Conservation (phyloP, 2,797 vertebrate species). For the Chrysolophus pictus region DNA sequence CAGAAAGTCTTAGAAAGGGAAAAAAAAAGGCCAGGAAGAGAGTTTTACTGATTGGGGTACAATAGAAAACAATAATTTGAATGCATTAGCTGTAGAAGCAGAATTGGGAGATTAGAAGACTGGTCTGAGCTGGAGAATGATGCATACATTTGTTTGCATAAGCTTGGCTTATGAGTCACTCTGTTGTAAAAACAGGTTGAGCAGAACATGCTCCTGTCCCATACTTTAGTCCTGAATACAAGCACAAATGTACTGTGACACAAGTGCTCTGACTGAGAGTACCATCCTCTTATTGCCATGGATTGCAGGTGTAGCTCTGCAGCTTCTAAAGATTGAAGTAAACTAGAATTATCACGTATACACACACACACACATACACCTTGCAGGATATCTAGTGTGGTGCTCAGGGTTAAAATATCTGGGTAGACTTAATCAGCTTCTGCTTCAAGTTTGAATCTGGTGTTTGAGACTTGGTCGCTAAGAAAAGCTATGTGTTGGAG, state of each 20-base stretch:
- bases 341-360: not conserved
- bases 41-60: not conserved
- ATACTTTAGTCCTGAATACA: slow-evolving; percentile 20
- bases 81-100: not conserved
- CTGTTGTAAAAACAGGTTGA: slow-evolving; percentile 38
- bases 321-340: not conserved
- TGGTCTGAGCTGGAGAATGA: slow-evolving; percentile 44
- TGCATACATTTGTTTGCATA: slow-evolving; percentile 42
- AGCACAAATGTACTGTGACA: not conserved
- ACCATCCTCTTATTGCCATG: not conserved
- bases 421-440: not conserved
- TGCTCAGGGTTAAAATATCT: not conserved
- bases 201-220: slow-evolving; percentile 31
- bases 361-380: not conserved
- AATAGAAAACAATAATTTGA: not conserved
- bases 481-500: not conserved
- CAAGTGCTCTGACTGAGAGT: not conserved
- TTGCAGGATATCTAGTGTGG: not conserved
- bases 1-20: not conserved
- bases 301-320: not conserved
- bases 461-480: not conserved
- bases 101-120: not conserved
- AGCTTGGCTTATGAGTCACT: slow-evolving; percentile 47
- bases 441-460: not conserved
- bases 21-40: not conserved